These are phyloP conservation scores for Reticulitermes lucifugus DNA, from an alignment of 2,888 invertebrate genomes.

Conservation along the genomic window DNA sequence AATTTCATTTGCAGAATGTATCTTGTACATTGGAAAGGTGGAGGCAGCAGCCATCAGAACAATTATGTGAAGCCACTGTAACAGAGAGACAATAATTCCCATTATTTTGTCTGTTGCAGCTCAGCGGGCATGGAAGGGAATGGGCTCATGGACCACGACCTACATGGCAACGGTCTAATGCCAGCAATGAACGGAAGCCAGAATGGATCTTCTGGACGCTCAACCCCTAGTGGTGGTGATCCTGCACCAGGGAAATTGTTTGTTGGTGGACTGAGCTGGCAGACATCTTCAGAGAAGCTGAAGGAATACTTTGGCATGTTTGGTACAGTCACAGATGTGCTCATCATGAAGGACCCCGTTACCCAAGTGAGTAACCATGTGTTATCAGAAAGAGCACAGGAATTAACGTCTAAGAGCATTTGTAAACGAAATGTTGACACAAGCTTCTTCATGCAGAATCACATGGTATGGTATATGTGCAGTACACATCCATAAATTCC, in stretches of 20 bases:
- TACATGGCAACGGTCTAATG: constrained; percentile 60
- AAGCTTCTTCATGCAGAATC: too few relatives aligned
- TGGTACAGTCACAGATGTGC: constrained; percentile 89
- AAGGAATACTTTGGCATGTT: constrained; percentile 93
- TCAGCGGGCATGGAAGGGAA: constrained; percentile 66
- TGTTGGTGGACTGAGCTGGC: constrained; percentile 93
- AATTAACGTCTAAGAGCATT: too few relatives aligned
- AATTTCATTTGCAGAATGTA: not conserved
- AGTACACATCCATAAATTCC: too few relatives aligned
- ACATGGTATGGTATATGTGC: too few relatives aligned
- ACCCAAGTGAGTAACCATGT: constrained; percentile 81
- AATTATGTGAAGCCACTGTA: not conserved
- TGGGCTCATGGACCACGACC: constrained; percentile 65
- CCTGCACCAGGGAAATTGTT: constrained; percentile 89
- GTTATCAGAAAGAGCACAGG: not conserved
- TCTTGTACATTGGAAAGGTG: not conserved
- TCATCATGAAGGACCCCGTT: constrained; percentile 94
- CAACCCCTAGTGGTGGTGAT: constrained; percentile 66
- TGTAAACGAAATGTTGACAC: too few relatives aligned
- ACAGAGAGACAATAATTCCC: not conserved
- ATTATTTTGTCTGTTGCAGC: constrained; percentile 49
- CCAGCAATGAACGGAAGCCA: constrained; percentile 60
- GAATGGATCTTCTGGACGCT: constrained; percentile 64
- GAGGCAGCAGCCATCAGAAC: not conserved
- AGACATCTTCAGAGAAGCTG: constrained; percentile 92